Base-by-base conservation (phyloP, 2,797 vertebrate species). In the Dicrostonyx torquatus region DNA sequence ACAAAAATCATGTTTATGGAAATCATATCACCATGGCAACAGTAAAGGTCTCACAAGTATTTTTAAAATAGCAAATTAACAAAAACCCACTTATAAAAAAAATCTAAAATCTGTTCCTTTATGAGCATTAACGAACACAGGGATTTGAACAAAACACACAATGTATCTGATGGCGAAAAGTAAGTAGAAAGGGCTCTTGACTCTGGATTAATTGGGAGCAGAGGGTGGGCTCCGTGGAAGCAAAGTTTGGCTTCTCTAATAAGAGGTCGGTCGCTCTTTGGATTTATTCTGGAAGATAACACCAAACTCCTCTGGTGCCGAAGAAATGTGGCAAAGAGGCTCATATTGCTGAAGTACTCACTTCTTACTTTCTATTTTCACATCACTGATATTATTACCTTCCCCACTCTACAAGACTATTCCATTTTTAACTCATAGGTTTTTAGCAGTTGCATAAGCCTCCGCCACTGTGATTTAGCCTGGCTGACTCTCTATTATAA, bases 31-130 rank as follows among this genome's bases (percentile, higher is more conserved):
- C 98, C 98, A 98, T 98, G 96, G 98, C 97, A 98, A 98, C 98
- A 91, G 96, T 96, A 98, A 97, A 97, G 98, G 97, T 98, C 98
- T 98, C 98, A 96, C 97, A 98, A 98, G 97, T 98, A 97, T 98
- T 98, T 98, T 98, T 96, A 98, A 98, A 98, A 98, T 97, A 98
- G 98, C 95, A 97, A 98, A 98, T 98, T 98, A 98, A 98, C 98
- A 98, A 98, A 85, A 98, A 97, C 87, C 66, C 95, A 97, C 98
- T 97, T 98, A 97, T 93, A 94, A 98, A 97, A 98, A 84, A 66
- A 85, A n/a, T 93, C 87, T 85, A 91, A 98, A 97, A 97, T 97
- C 95, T 95, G 96, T 97, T 98, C 29, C 96, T 97, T 97, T 48
- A 94, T 94, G 96, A 97, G 97, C 94, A 95, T 91, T 93, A 76